phyloP scores from a whole-genome alignment of 2,888 invertebrate species.

The Scaptomyza caliginosa region DNA sequence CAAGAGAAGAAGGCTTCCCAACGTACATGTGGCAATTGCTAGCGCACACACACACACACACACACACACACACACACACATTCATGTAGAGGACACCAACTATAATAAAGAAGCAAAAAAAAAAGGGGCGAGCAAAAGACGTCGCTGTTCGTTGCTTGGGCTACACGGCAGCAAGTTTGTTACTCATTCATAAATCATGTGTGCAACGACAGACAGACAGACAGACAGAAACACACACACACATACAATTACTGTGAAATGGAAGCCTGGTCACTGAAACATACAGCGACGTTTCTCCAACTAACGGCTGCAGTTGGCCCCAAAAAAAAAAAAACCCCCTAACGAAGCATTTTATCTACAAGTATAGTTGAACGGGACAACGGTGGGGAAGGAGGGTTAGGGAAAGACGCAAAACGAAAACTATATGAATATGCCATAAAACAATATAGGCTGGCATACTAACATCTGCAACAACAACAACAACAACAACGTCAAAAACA shows the following conservation, averaged over 20 bases:
- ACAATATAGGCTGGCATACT: conserved; percentile 66
- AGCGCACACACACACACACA: conserved; percentile 43
- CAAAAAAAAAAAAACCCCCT: conserved; percentile 52
- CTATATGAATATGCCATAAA: conserved; percentile 79
- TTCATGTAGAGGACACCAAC: conserved; percentile 51
- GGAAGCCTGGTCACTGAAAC: conserved; percentile 72
- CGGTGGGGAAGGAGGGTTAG: background rate
- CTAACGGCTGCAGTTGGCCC: conserved; percentile 59
- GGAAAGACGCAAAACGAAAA: conserved; percentile 41
- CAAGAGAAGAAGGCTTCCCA: conserved; percentile 60
- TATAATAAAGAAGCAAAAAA: conserved; percentile 67
- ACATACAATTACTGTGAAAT: conserved; percentile 23
- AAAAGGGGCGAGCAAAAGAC: conserved; percentile 66
- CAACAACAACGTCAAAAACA: conserved; percentile 22
- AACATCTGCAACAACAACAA: conserved; percentile 54
- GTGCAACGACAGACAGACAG: conserved; percentile 64
- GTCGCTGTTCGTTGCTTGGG: conserved; percentile 66
- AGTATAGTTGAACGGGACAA: background rate
- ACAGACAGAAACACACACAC: conserved; percentile 27
- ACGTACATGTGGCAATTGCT: conserved; percentile 73
- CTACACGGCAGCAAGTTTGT: conserved; percentile 78
- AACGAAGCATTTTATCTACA: conserved; percentile 59
- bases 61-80: conserved; percentile 26
- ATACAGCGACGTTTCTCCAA: conserved; percentile 68
- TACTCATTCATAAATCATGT: conserved; percentile 81